Percentiles rank a stretch among this genome's conserved stretches.
phyloP scores from a whole-genome alignment of 2,797 vertebrate species.

The Remorina albescens region DNA sequence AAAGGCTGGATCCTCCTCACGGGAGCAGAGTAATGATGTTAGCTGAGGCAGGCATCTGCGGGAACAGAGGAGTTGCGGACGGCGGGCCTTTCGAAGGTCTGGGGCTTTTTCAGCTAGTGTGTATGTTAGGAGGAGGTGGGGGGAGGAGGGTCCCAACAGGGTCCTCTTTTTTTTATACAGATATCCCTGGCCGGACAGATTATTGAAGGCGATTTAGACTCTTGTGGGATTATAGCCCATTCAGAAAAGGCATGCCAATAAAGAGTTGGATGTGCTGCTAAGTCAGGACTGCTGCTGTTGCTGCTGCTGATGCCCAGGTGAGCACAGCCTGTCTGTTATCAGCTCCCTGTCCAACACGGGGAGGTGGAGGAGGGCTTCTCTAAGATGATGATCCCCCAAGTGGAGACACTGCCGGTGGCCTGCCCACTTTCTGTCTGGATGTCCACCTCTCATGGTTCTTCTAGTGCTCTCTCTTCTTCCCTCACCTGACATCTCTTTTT shows the following conservation, averaged over 20 bases:
- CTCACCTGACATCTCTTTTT: conserved; percentile 44
- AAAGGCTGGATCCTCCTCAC: conserved; percentile 90
- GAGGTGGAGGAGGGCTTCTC: conserved; percentile 75
- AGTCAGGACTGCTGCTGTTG: conserved; percentile 77
- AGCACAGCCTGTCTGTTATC: conserved; percentile 79
- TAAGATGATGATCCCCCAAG: conserved; percentile 79
- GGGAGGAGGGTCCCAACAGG: conserved; percentile 70
- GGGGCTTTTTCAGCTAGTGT: conserved; percentile 77
- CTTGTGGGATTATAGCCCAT: conserved; percentile 87
- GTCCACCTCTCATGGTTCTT: conserved; percentile 72
- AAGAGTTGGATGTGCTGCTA: conserved; percentile 83
- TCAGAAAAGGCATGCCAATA: conserved; percentile 84
- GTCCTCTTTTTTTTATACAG: conserved; percentile 78
- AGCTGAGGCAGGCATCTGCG: conserved; percentile 89
- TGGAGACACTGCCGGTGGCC: conserved; percentile 71
- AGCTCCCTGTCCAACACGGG: conserved; percentile 74
- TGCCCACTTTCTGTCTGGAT: conserved; percentile 70
- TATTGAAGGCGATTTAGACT: conserved; percentile 88
- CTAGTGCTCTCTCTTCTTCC: conserved; percentile 41
- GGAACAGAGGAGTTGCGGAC: conserved; percentile 87
- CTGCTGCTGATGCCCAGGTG: conserved; percentile 81
- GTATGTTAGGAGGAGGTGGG: conserved; percentile 73
- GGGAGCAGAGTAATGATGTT: conserved; percentile 90
- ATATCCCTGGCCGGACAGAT: conserved; percentile 88
- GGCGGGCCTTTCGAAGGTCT: conserved; percentile 83